Conservation (phyloP, 2,797 vertebrate species). For the Myioborus melanocephalus region DNA sequence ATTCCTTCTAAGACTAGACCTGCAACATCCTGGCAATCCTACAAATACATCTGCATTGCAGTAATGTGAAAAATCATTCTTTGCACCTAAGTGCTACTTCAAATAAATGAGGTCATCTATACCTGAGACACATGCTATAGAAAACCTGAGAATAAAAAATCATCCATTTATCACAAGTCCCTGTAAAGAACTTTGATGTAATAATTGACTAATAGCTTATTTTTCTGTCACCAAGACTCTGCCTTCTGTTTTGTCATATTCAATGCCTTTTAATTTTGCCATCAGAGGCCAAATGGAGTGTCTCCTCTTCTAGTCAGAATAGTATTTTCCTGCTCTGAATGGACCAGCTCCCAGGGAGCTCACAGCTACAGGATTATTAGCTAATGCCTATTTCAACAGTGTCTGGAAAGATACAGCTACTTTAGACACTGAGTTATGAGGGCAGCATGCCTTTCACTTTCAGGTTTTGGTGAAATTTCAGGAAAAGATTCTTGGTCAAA, state of each 20-base stretch:
- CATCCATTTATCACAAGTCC: neutral
- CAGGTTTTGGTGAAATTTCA: neutral
- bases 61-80: neutral
- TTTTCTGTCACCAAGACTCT: neutral
- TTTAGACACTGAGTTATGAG: neutral
- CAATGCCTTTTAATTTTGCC: neutral
- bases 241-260: neutral
- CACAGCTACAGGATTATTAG: neutral
- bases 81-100: neutral
- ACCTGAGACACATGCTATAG: neutral
- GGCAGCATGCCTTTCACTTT: neutral
- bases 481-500: neutral
- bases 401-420: neutral
- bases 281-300: neutral
- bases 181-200: neutral
- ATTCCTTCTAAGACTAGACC: neutral
- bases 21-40: neutral
- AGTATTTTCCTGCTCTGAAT: neutral
- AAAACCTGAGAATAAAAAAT: neutral
- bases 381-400: neutral
- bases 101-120: neutral
- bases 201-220: neutral
- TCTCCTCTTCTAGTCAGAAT: neutral
- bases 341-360: neutral
- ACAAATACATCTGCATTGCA: neutral